These are phyloP conservation scores for Thalassaphorura encarpata DNA, from an alignment of 1,140 invertebrate species.

Conservation along the genomic window DNA sequence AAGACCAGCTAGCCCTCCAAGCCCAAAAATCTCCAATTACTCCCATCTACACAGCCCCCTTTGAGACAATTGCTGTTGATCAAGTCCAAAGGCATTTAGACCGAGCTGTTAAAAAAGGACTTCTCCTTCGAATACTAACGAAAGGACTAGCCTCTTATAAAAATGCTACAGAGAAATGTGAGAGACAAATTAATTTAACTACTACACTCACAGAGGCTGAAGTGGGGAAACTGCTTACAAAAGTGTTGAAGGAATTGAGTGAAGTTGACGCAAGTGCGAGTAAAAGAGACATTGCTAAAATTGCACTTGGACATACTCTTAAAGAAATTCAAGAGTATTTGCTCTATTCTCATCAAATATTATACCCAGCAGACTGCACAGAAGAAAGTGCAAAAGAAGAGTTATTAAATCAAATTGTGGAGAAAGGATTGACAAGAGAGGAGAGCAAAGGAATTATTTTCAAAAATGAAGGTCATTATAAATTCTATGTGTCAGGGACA, in stretches of 20 bases:
- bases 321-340: constrained; percentile 25
- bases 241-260: constrained; percentile 27
- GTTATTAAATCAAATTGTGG: constrained; percentile 3
- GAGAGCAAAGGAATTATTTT: constrained; percentile 13
- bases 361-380: constrained; percentile 9
- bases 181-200: constrained; percentile 20
- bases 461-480: too few relatives aligned
- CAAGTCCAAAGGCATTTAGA: constrained; percentile 30
- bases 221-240: constrained; percentile 14
- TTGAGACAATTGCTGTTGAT: constrained; percentile 25
- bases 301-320: constrained; percentile 18
- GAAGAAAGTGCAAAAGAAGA: not conserved
- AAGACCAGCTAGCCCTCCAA: constrained; percentile 25
- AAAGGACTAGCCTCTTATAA: constrained; percentile 28
- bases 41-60: constrained; percentile 24
- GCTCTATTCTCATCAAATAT: constrained; percentile 23
- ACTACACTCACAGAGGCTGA: constrained; percentile 19
- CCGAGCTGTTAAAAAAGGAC: constrained; percentile 24
- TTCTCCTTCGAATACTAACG: constrained; percentile 20
- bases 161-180: constrained; percentile 20
- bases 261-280: constrained; percentile 21
- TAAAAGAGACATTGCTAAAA: too few relatives aligned
- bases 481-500: too few relatives aligned
- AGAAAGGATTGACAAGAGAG: constrained; percentile 13
- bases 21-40: constrained; percentile 27